These are phyloP conservation scores for Pseudachorutes palmiensis DNA, from an alignment of 1,140 invertebrate genomes.

Conservation along the genomic window DNA sequence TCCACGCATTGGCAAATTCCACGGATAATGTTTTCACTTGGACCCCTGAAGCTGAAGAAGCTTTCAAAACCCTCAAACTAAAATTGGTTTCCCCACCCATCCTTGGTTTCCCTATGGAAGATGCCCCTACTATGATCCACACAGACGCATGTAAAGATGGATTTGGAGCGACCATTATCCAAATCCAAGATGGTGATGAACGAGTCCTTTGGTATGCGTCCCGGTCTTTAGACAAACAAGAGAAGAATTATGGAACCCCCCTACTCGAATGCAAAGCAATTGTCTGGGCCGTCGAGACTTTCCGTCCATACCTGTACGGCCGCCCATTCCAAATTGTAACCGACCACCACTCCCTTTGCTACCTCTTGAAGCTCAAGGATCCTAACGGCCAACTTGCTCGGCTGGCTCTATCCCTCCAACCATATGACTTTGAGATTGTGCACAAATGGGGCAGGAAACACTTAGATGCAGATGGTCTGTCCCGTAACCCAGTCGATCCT, in stretches of 20 bases:
- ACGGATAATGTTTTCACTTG: constrained; percentile 29
- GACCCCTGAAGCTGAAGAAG: constrained; percentile 8
- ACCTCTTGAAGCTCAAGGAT: constrained; percentile 1
- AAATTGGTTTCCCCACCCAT: not conserved
- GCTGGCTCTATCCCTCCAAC: constrained; percentile 16
- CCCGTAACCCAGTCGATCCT: constrained; percentile 12
- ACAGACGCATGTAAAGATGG: constrained; percentile 1
- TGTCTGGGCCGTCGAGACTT: not conserved
- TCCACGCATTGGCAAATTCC: constrained; percentile 25
- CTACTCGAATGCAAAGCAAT: constrained; percentile 5
- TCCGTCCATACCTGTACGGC: constrained; percentile 16
- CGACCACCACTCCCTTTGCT: not conserved
- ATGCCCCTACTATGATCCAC: not conserved
- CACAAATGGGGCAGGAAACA: constrained; percentile 18
- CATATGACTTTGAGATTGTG: constrained; percentile 12
- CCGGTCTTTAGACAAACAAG: not conserved
- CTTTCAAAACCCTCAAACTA: not conserved
- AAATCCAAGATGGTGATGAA: not conserved
- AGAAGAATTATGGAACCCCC: not conserved
- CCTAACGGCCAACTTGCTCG: constrained; percentile 8
- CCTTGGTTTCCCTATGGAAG: not conserved
- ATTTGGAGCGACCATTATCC: constrained; percentile 1
- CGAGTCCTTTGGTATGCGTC: not conserved
- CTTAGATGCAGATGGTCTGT: constrained; percentile 17
- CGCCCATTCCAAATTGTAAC: not conserved